Base-by-base conservation (phyloP, 2,888 invertebrate genomes). In the Pycnomerus fuliginosus region DNA sequence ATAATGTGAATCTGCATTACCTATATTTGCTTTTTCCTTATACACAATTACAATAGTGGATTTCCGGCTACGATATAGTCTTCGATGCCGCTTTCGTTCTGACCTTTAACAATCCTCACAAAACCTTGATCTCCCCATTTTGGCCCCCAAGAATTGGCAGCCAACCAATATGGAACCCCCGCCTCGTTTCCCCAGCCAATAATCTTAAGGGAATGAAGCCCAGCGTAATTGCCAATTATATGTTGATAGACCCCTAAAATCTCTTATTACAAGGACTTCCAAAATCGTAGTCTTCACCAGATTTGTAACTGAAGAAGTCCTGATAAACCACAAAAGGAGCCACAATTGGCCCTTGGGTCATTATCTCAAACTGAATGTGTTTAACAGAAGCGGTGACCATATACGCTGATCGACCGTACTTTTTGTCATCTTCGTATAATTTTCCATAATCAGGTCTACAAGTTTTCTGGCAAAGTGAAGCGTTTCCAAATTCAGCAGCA, bases 101-200 rank as follows among this genome's bases (percentile, higher is more conserved):
- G 7, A n/a, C 27, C 27, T 27, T 11, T 27, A 5, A 7, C 3
- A 10, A 27, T 27, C 10, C 10, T 27, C 7, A 27, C 3, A 10
- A 27, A 27, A n/a, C 27, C 27, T 27, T 10, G 7, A 7, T 27
- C 27, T 27, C 27, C 27, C 27, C 27, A 27, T 4, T 5, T 11
- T 7, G 5, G 4, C 4, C 27, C 27, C 7, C 7, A 27, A 10
- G 27, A 27, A 27, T 27, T 27, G 11, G 27, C 27, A 5, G 4
- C 7, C 27, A 5, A 27, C 27, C 27, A 27, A 27, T 27, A 27
- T 7, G 27, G 27, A 27, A 8, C 10, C 4, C 5, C 27, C 4
- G 4, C 10, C 10, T 27, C 27, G 4, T 4, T 27, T 4, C 27
- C 27, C n/a, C 11, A 27, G 10, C 27, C 27, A 27, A 27, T 27